Evolutionary conservation across 1,140 invertebrate species (phyloP), one percentile per base, ranked within the genome.

Genomic region (Zaprionus inermis): DNA sequence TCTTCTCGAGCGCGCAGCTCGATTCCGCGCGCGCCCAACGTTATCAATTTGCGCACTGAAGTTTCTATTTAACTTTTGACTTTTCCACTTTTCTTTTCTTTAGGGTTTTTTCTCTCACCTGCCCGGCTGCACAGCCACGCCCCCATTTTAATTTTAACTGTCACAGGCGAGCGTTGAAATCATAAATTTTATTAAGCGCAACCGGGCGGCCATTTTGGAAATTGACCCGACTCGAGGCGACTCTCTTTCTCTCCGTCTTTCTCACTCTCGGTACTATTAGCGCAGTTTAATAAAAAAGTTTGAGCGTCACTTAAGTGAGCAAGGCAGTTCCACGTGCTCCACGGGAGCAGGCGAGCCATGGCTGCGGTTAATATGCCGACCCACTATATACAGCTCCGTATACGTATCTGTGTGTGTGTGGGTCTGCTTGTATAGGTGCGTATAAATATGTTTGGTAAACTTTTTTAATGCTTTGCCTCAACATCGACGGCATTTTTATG

Each of bases 141-240:
- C 74, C 80, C 68, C 84, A 81, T 89, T 89, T 89, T 89, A 89
- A 89, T 89, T 89, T 89, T 66, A 89, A 90, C 84, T 89, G 84
- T 89, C 84, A 89, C 83, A 89, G 85, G 72, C 81, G 85, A 90
- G 78, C 84, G 74, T 84, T 72, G 78, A 78, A 90, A 89, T 90
- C 84, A 89, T 89, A 89, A 89, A 89, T 89, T 89, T 89, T 89
- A 89, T 90, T 89, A 89, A 89, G 85, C 85, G 75, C 84, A 89
- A 76, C 85, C 84, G 72, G 76, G 81, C 85, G 81, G 70, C 84
- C 85, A 89, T 89, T 89, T 81, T 84, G 78, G 69, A 75, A 80
- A 73, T 67, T 76, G 84, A 89, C 78, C 85, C 78, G 69, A 72
- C 71, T 73, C 64, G 36, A 44, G 59, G 64, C 64, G 52, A 1